Percentiles rank a stretch among this genome's conserved stretches.
Evolutionary conservation across 1,140 invertebrate genomes (phyloP).

Genomic region (Cotesia glomerata): DNA sequence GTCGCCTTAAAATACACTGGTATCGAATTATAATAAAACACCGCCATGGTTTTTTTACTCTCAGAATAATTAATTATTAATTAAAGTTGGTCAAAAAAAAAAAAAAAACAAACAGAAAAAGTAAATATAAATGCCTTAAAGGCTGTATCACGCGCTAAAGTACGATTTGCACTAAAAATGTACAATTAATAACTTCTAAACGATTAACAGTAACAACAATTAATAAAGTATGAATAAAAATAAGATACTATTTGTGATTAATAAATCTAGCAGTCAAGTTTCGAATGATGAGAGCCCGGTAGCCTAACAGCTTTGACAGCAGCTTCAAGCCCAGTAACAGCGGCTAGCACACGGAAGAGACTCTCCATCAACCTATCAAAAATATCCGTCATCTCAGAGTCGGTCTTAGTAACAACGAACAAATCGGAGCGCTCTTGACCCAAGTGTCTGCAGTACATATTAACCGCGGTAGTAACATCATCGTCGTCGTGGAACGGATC

Average conservation of each 20-base stretch:
- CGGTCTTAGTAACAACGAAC: slow-evolving; percentile 69
- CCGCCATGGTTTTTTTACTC: slow-evolving; percentile 31
- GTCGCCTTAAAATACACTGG: too few species aligned
- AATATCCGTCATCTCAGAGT: slow-evolving; percentile 70
- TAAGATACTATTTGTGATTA: not conserved
- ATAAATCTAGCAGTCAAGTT: slow-evolving; percentile 53
- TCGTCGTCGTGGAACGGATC: slow-evolving; percentile 68
- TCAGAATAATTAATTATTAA: not conserved
- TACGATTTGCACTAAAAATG: not conserved
- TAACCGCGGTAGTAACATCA: slow-evolving; percentile 72
- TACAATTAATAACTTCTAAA: not conserved
- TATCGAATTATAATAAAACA: too few species aligned
- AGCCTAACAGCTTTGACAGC: slow-evolving; percentile 51
- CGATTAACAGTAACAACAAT: not conserved
- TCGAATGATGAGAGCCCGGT: slow-evolving; percentile 49
- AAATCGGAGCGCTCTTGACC: slow-evolving; percentile 71
- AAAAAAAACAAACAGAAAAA: not conserved
- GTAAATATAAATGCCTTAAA: not conserved
- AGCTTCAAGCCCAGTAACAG: slow-evolving; percentile 64
- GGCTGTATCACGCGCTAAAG: not conserved
- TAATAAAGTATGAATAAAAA: not conserved
- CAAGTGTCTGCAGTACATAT: slow-evolving; percentile 74
- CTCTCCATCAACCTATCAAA: slow-evolving; percentile 71
- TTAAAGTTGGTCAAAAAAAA: not conserved
- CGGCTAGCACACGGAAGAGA: slow-evolving; percentile 69